A percentile compares a stretch with the other conserved stretches of the same genome.
These are phyloP conservation scores for Pterocles gutturalis DNA, from an alignment of 2,113 vertebrate species.

Conservation along the genomic window DNA sequence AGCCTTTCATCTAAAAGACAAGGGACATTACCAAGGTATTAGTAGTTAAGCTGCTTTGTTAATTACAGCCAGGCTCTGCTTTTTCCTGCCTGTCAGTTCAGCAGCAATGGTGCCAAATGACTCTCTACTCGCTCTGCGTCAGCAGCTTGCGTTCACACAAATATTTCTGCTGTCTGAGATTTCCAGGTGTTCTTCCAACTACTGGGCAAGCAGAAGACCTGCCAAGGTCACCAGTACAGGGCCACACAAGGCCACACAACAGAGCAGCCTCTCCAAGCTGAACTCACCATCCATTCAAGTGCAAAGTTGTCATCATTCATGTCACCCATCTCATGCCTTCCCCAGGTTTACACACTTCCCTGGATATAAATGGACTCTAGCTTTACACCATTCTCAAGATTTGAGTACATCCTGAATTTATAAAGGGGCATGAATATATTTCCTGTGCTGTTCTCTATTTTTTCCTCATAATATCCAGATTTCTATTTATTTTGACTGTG, in stretches of 20 bases:
- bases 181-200: background rate
- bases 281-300: accelerated
- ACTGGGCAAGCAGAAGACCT: background rate
- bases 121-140: background rate
- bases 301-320: background rate
- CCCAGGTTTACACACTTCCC: background rate
- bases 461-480: background rate
- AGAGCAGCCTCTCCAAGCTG: background rate
- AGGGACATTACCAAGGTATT: conserved; percentile 62
- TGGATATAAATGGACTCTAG: background rate
- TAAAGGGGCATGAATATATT: background rate
- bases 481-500: background rate
- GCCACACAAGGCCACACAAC: background rate
- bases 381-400: background rate
- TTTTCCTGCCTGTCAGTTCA: conserved; percentile 21
- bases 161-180: background rate
- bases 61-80: conserved; percentile 54
- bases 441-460: background rate
- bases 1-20: conserved; percentile 55
- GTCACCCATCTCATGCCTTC: background rate
- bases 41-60: conserved; percentile 66
- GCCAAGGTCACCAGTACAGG: background rate
- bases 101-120: conserved; percentile 15
- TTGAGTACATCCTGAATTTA: background rate
- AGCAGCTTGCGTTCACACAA: background rate